Conservation (phyloP, 1,140 invertebrate genomes). For the Drusus annulatus region DNA sequence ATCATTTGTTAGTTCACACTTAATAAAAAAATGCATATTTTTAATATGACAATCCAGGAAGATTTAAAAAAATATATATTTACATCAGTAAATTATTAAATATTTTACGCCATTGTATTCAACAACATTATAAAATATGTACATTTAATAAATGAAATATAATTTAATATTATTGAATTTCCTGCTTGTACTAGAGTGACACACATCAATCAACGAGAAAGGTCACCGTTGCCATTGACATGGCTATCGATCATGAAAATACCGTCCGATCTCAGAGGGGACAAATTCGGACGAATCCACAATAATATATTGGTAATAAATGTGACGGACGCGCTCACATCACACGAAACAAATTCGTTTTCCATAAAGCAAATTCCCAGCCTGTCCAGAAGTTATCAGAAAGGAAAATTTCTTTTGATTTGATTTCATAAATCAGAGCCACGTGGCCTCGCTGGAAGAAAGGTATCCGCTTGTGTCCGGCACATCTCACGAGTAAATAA, state of each 20-base stretch:
- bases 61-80: too few relatives aligned
- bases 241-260: too few relatives aligned
- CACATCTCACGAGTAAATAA: constrained; percentile 57
- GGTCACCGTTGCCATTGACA: constrained; percentile 5
- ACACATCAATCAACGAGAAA: constrained; percentile 2
- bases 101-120: too few relatives aligned
- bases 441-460: constrained; percentile 29
- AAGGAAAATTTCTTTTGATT: constrained; percentile 51
- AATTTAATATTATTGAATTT: too few relatives aligned
- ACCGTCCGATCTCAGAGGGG: too few relatives aligned
- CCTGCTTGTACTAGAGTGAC: not conserved
- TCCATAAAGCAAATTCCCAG: constrained; percentile 25
- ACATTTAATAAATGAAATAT: too few relatives aligned
- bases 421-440: constrained; percentile 45
- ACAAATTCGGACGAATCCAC: too few relatives aligned
- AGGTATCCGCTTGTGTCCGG: constrained; percentile 51
- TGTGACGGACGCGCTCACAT: constrained; percentile 19
- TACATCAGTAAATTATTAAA: too few relatives aligned
- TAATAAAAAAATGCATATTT: too few relatives aligned
- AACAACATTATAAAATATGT: too few relatives aligned
- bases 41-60: too few relatives aligned
- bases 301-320: not conserved
- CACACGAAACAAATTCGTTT: constrained; percentile 33
- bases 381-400: constrained; percentile 31
- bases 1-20: too few relatives aligned